A percentile compares a stretch with the other conserved stretches of the same genome.
Conservation (phyloP, 1,140 invertebrate genomes). For the Ceratosolen fusciceps region DNA sequence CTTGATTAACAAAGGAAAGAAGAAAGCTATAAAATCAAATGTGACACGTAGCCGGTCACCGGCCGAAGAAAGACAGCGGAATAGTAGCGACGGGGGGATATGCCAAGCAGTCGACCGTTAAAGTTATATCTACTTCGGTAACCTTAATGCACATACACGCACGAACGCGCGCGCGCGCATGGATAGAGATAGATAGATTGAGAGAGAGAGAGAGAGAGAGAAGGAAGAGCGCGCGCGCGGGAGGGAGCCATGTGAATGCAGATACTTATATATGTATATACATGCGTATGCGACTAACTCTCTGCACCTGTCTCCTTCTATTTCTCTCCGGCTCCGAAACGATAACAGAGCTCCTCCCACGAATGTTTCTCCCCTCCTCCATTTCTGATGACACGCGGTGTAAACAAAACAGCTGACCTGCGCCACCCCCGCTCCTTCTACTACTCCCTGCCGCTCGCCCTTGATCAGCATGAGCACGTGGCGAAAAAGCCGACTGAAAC, state of each 20-base stretch:
- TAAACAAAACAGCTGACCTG: slow-evolving; percentile 43
- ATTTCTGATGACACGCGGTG: slow-evolving; percentile 1
- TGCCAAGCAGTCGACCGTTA: not conserved
- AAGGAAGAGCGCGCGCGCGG: too few species aligned
- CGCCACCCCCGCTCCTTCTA: slow-evolving; percentile 8
- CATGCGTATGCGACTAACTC: not conserved
- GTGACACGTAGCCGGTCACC: too few species aligned
- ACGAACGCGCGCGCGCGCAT: too few species aligned
- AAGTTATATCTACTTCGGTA: too few species aligned
- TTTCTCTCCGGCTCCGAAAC: not conserved
- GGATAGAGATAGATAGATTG: too few species aligned
- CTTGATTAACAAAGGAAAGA: not conserved
- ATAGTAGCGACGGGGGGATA: not conserved
- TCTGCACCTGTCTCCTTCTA: not conserved
- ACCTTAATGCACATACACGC: too few species aligned
- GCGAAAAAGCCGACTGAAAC: slow-evolving; percentile 15
- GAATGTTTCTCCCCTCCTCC: not conserved
- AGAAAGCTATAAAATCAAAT: not conserved
- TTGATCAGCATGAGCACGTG: slow-evolving; percentile 26
- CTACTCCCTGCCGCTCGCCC: slow-evolving; percentile 1
- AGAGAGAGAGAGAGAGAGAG: too few species aligned
- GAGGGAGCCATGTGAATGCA: too few species aligned
- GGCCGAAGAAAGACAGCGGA: not conserved
- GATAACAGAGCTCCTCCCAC: not conserved
- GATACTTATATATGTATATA: too few species aligned